These are phyloP conservation scores for Andricus curvator DNA, from an alignment of 2,888 invertebrate genomes.

Conservation along the genomic window DNA sequence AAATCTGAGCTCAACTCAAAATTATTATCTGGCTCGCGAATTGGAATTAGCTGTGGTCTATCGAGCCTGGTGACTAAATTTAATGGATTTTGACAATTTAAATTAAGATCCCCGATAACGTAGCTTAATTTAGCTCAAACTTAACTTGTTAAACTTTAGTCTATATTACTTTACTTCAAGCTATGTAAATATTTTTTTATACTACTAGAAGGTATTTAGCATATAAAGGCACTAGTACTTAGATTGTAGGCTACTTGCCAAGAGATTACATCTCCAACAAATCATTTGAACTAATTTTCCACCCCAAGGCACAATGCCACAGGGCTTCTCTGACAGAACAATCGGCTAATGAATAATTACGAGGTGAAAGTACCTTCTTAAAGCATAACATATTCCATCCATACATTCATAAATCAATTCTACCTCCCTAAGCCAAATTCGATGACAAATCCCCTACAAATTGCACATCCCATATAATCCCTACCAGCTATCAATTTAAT, in stretches of 20 bases:
- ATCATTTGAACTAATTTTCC: slow-evolving; percentile 13
- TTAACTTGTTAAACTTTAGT: too few relatives aligned
- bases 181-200: not conserved
- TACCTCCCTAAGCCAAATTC: not conserved
- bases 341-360: slow-evolving; percentile 25
- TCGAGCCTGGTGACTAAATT: too few relatives aligned
- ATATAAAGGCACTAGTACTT: not conserved
- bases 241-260: not conserved
- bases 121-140: too few relatives aligned
- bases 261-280: slow-evolving; percentile 7
- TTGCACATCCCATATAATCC: not conserved
- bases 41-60: too few relatives aligned
- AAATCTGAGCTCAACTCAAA: too few relatives aligned
- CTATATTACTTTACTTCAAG: not conserved
- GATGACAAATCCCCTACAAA: slow-evolving; percentile 25
- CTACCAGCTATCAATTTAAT: not conserved
- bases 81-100: too few relatives aligned
- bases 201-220: not conserved
- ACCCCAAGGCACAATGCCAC: not conserved
- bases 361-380: slow-evolving; percentile 17
- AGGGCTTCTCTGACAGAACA: slow-evolving; percentile 1
- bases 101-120: too few relatives aligned
- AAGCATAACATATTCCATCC: not conserved
- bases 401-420: slow-evolving; percentile 31
- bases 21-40: too few relatives aligned